Base-by-base conservation (phyloP, 2,888 invertebrate genomes). In the Diaprepes abbreviatus region DNA sequence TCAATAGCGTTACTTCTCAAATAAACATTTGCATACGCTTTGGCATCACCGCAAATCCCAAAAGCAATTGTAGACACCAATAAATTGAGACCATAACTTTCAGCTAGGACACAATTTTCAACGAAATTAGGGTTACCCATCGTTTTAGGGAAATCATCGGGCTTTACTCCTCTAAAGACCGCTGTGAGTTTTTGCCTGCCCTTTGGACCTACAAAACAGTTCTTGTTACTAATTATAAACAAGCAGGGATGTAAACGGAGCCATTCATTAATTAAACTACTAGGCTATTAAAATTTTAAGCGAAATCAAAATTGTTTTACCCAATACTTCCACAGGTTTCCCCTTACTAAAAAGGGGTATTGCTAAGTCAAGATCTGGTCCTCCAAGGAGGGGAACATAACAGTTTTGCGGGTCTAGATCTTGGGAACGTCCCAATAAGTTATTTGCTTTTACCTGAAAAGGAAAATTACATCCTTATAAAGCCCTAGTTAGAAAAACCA, bases 341-440 rank as follows among this genome's bases (percentile, higher is more conserved):
- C 87, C 85, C 79, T 88, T 88, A 6, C 90, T 89, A 71, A 90
- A 86, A 28, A 92, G 80, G 0, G 91, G 91, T 58, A 91, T 86
- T 69, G 90, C 88, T 35, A 89, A 88, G 68, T 88, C 86, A 17
- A 88, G 87, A 71, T 90, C 88, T n/a, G 80, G 90, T 7, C 91
- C 91, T 54, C 91, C 91, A 24, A 84, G 66, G 1, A 92, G 86
- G 0, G 91, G 91, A n/a, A 89, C 87, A 75, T 87, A 86, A 4
- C 90, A 87, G 65, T 85, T 82, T 35, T 84, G 77, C 1, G 90
- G 89, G 77, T 89, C 87, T 63, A 89, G 76, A 43, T 85, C 86
- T 84, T 88, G 81, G 21, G 87, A 86, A 73, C 88, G 87, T 14
- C 89, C 88, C 43, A 90, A 84, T 76, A 91, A 87, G 16, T 89